Evolutionary conservation across 2,888 invertebrate species (phyloP), one percentile per base, ranked within the genome.

Genomic region (Amphipyra tragopoginis): DNA sequence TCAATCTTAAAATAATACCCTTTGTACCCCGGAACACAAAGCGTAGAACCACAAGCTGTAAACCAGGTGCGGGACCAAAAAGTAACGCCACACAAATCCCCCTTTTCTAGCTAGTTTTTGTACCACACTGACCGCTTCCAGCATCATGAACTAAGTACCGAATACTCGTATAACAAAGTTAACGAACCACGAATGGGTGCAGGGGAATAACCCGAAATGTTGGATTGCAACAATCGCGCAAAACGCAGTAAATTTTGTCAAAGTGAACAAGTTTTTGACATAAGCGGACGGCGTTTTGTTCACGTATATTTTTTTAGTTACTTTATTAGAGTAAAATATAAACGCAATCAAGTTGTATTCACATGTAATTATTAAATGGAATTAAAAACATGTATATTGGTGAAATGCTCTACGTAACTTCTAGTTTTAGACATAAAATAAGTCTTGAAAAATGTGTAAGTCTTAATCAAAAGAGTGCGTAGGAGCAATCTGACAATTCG

Each of bases 171-270:
- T 89, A 90, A 86, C 88, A 91, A 92, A 93, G 90, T 92, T 92
- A 93, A 93, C 93, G 93, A 92, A 91, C 91, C 93, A 87, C 90
- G 90, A 89, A 90, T 90, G 84, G 88, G 88, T 90, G 91, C 89
- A 84, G 89, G 81, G 81, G 87, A 87, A 90, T 90, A 89, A 87
- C 87, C 90, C 87, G 78, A 90, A 90, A 91, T 88, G 88, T 87
- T 86, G 85, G 85, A 91, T 90, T 91, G 90, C 90, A 92, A 92
- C 92, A 90, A 92, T 92, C 88, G 88, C 84, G 81, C 86, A 87
- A 90, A 92, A 91, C 89, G 89, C 89, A 89, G 88, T 90, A 89
- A 89, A 90, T 91, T 87, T 84, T 72, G 71, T 74, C 78, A 79
- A 72, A 75, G 75, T 81, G 79, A 72, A 61, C 79, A 85, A 87